Base-by-base conservation (phyloP, 2,888 invertebrate species). In the Hemicrepidius hirtus region DNA sequence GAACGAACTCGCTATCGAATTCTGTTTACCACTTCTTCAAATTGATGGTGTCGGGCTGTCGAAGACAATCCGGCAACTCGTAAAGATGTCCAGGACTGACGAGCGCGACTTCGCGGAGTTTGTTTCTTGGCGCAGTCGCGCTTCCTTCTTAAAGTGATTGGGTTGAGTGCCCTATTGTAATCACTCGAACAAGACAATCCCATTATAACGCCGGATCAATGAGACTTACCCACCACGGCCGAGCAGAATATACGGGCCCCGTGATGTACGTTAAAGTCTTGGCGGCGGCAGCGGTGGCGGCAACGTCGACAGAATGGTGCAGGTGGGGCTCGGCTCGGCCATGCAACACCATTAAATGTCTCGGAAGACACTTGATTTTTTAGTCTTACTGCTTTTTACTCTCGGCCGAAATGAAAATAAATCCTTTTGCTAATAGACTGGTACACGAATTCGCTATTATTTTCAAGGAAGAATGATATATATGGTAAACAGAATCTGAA, bases 371-470 rank as follows among this genome's bases (percentile, higher is more conserved):
- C 79, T 80, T 78, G 77, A 79, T 79, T 79, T 78, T 77, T 80
- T 80, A 73, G 77, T 78, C 77, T 76, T 78, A 71, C 76, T 67
- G 76, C 77, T 79, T 79, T 79, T 77, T 76, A 74, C 80, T 75
- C 75, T 77, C 76, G 74, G 73, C 78, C 82, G 79, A 85, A 87
- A 88, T 87, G 88, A 88, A 87, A 87, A 88, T 88, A 88, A 88
- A 88, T 88, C 86, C 87, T 86, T 86, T 86, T 86, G 85, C 87
- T 88, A 88, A 88, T 88, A 88, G 87, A 87, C 87, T 85, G 86
- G 84, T 88, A 88, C 88, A 88, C 84, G 88, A 86, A 87, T 87
- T 84, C 83, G 88, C 87, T 88, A 87, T 88, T 88, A 87, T 87
- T 88, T 87, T 86, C 86, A 85, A 87, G 87, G 84, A 86, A 85